A percentile compares a stretch with the other conserved stretches of the same genome.
Evolutionary conservation across 1,140 invertebrate species (phyloP).

Genomic region (Scaptomyza montana): DNA sequence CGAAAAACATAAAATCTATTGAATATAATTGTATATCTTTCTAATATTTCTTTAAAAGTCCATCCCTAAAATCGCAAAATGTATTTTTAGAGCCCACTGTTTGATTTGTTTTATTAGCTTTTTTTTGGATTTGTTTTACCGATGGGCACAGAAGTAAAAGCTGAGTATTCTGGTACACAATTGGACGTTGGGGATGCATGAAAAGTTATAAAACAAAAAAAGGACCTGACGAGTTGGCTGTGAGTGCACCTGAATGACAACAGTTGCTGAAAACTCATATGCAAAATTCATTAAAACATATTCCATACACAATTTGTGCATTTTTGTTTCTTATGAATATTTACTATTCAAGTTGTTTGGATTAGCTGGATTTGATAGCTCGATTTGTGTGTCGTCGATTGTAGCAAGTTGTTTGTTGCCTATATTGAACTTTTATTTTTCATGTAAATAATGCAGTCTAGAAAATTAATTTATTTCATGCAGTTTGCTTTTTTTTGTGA

Average conservation of each 20-base stretch:
- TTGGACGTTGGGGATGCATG: slow-evolving; percentile 1
- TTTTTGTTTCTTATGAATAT: slow-evolving; percentile 10
- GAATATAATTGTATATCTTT: not conserved
- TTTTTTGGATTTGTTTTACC: not conserved
- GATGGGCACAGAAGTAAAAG: not conserved
- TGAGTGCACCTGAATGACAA: slow-evolving; percentile 54
- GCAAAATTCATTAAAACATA: slow-evolving; percentile 59
- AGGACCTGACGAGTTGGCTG: slow-evolving; percentile 18
- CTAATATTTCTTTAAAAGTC: not conserved
- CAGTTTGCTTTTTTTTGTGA: too few relatives aligned
- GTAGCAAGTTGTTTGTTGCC: slow-evolving; percentile 59
- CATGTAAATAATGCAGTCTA: slow-evolving; percentile 63
- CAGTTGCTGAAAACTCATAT: slow-evolving; percentile 68
- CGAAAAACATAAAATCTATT: too few relatives aligned
- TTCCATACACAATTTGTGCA: slow-evolving; percentile 35
- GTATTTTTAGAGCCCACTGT: not conserved
- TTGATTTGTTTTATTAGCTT: too few relatives aligned
- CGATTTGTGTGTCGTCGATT: slow-evolving; percentile 53
- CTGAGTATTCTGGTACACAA: slow-evolving; percentile 11
- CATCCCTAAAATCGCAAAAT: not conserved
- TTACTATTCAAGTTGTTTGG: slow-evolving; percentile 34
- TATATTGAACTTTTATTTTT: slow-evolving; percentile 66
- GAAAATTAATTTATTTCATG: too few relatives aligned
- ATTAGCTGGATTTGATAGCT: slow-evolving; percentile 61
- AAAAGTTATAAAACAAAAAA: slow-evolving; percentile 37